These are phyloP conservation scores for Hyposoter dolosus DNA, from an alignment of 2,888 invertebrate species.

Conservation along the genomic window DNA sequence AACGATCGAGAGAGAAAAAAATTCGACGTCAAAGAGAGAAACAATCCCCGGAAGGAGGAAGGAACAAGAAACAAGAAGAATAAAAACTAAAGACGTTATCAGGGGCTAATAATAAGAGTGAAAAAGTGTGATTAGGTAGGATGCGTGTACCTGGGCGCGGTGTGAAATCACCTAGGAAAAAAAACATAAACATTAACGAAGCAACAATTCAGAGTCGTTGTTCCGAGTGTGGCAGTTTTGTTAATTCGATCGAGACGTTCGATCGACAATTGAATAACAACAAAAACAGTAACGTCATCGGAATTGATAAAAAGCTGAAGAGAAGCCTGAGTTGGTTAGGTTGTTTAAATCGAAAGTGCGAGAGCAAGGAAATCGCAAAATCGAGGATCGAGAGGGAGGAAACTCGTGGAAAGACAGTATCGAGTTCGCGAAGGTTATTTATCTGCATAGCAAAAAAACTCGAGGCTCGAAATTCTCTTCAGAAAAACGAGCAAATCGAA, in stretches of 20 bases:
- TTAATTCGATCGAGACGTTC: neutral
- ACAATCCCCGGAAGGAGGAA: neutral
- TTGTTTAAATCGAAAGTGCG: constrained; percentile 25
- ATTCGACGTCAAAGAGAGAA: neutral
- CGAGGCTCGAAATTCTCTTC: neutral
- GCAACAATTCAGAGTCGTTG: constrained; percentile 17
- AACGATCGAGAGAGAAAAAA: neutral
- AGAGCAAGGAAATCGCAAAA: neutral
- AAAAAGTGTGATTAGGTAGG: constrained; percentile 83
- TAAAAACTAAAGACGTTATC: constrained; percentile 4
- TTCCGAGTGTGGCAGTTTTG: constrained; percentile 34
- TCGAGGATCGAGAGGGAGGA: neutral
- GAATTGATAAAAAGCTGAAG: constrained; percentile 5
- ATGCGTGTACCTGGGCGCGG: constrained; percentile 84
- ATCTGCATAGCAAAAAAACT: neutral
- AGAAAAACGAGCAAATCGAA: neutral
- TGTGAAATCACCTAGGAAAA: constrained; percentile 79
- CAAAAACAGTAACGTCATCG: neutral
- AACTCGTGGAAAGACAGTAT: constrained; percentile 1
- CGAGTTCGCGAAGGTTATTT: neutral
- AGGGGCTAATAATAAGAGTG: constrained; percentile 68
- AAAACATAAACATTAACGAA: constrained; percentile 66
- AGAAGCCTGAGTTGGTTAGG: constrained; percentile 26
- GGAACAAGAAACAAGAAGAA: neutral
- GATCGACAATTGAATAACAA: neutral